Evolutionary conservation across 1,140 invertebrate species (phyloP), one percentile per base, ranked within the genome.

Genomic region (Neodiprion fabricii): DNA sequence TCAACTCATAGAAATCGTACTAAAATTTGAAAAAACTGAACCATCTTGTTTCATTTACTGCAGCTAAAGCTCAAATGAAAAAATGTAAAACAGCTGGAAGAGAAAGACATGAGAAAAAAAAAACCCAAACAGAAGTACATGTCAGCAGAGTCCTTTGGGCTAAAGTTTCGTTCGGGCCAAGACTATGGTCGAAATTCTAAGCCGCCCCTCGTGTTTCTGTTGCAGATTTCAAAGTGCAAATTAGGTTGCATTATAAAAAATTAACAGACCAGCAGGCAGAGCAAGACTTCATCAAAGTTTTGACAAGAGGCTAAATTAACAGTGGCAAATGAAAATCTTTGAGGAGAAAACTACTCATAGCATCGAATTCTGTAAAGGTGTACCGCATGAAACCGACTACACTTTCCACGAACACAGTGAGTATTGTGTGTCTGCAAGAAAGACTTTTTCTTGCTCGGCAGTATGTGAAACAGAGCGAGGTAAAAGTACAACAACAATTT

Each of bases 361-460:
- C 84, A 28, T 86, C 83, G 0, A 84, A 85, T 75, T 87, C 86
- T 78, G 83, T 83, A 72, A 73, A 66, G 75, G 77, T 86, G 17
- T 83, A 82, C 48, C 80, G 82, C 72, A 78, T 73, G 70, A 69
- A 61, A 73, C 49, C 40, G 40, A 71, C 67, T 14, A 82, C 79
- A 12, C 79, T 72, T n/a, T 81, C 79, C 69, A 65, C 53, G 21
- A 74, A 68, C 40, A 74, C 76, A 9, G 79, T 86, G 0, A 72
- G 73, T 5, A 75, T 85, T 28, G 75, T 83, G n/a, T 84, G 82
- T 73, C 70, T 73, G 48, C 75, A 65, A 72, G 67, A 76, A 14
- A 70, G 78, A 69, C 73, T 75, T 53, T 76, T 78, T 49, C 67
- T 53, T 1, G 72, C 77, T 7, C 79, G 80, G 28, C 67, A 76